Evolutionary conservation across 2,113 vertebrate genomes (phyloP), one percentile per base, ranked within the genome.

Genomic region (Eonycteris spelaea): DNA sequence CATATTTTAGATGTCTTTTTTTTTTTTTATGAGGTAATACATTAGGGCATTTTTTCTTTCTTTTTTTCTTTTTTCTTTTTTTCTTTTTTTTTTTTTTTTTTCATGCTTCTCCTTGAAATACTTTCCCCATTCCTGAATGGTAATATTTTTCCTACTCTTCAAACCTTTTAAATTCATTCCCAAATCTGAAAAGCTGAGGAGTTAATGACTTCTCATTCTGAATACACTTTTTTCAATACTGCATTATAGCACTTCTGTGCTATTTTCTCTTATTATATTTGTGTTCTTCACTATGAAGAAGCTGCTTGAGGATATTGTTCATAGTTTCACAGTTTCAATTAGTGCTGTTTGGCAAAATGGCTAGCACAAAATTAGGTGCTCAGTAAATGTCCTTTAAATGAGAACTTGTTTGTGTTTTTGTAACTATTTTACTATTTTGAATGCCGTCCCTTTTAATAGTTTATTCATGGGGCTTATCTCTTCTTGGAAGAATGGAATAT

Each of bases 361-460:
- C 13, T 26, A 21, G 22, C 19, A 45, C 22, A 61, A 63, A 87
- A 57, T n/a, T n/a, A 75, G 4, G 3, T 85, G 3, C 18, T 88
- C 26, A 70, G 3, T 92, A 86, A 87, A 43, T 35, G 3, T 63
- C 71, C 10, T 88, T 12, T 61, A 61, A 90, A 26, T 40, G 26
- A 78, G 16, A 88, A 63, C 43, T 79, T 78, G 15, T 65, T 43
- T 26, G 43, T 43, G 24, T 40, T 65, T 48, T 89, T 82, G 15
- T 75, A 82, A 95, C 43, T 70, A 75, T 75, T 86, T 94, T 63
- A n/a, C 38, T 92, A 22, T 92, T 94, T 77, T 94, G 79, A 86
- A 9, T 6, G 18, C 24, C 92, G 45, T 68, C 3, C 11, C 16
- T 65, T 86, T 82, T 40, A 63, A 40, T 22, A 63, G 43, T 77